These are phyloP conservation scores for Aphidius ervi DNA, from an alignment of 1,140 invertebrate genomes.

Conservation along the genomic window DNA sequence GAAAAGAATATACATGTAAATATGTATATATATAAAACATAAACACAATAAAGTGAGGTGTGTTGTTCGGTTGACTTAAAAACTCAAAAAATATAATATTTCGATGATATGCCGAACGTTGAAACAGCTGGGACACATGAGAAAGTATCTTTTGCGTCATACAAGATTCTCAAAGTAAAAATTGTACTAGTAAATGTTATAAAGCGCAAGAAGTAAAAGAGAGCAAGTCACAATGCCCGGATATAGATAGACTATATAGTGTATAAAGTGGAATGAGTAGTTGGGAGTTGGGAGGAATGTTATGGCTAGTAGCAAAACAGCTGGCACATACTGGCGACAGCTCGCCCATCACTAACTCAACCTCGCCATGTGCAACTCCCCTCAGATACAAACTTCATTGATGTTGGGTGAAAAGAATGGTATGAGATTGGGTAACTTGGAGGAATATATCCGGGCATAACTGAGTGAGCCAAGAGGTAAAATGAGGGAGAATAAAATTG, in stretches of 20 bases:
- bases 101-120: slow-evolving; percentile 49
- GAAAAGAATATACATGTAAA: too few relatives aligned
- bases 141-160: slow-evolving; percentile 33
- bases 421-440: background rate
- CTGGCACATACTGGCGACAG: slow-evolving; percentile 51
- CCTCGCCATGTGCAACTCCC: slow-evolving; percentile 42
- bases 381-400: slow-evolving; percentile 47
- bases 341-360: slow-evolving; percentile 51
- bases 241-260: slow-evolving; percentile 5
- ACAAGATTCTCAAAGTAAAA: slow-evolving; percentile 50
- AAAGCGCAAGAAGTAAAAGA: slow-evolving; percentile 16
- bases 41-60: too few relatives aligned
- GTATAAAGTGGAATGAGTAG: background rate
- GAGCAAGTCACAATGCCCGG: background rate
- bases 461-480: background rate
- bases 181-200: slow-evolving; percentile 12
- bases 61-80: background rate
- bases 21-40: too few relatives aligned
- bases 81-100: slow-evolving; percentile 47
- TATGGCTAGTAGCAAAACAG: slow-evolving; percentile 47
- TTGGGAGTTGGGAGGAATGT: slow-evolving; percentile 10
- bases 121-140: slow-evolving; percentile 45
- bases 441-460: background rate
- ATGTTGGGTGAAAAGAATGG: slow-evolving; percentile 35
- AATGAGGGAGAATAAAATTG: background rate